Base-by-base conservation (phyloP, 2,113 vertebrate genomes). In the Micronycteris hirsuta region DNA sequence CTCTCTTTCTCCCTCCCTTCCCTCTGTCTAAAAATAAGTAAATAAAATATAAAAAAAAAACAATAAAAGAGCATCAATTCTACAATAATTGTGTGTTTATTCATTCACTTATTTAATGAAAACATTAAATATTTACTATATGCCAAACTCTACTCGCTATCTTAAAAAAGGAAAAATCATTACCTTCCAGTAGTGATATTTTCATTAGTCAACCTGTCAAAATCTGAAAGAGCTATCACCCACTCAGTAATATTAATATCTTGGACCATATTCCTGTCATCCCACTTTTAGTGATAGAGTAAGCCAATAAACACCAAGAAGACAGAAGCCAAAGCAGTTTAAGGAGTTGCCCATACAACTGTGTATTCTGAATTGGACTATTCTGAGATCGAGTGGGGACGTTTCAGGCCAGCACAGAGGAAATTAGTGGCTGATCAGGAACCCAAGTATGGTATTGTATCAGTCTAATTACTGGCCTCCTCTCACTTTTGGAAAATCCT, bases 81-180 rank as follows among this genome's bases (percentile, higher is more conserved):
- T 78, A 26, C 3, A 77, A 5, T 71, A 54, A 93, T n/a, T 0
- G 0, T 68, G 17, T 31, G 0, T 68, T 14, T 31, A 56, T 49
- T 82, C 6, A 49, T 52, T 82, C 5, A 74, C 56, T 56, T 83
- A 78, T 9, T 54, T 63, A 28, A 5, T 86, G 56, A 96, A 90
- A 94, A 31, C 13, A 52, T 68, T 86, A 47, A 91, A 71, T 36
- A 78, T 15, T 7, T 20, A n/a, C 7, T 45, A 28, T 63, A 0
- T 68, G 38, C 94, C 78, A 31, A 88, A 45, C 28, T 49, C 93
- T 54, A 93, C 38, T 45, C 90, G 93, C 54, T 93, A 5, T 74
- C 74, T 33, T 82, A 31, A 76, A 88, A 90, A 20, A 52, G 3
- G 33, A 97, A 97, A 93, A 93, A 52, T 52, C 14, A 52, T 63